Base-by-base conservation (phyloP, 2,113 vertebrate genomes). In the Daphoenositta chrysoptera region DNA sequence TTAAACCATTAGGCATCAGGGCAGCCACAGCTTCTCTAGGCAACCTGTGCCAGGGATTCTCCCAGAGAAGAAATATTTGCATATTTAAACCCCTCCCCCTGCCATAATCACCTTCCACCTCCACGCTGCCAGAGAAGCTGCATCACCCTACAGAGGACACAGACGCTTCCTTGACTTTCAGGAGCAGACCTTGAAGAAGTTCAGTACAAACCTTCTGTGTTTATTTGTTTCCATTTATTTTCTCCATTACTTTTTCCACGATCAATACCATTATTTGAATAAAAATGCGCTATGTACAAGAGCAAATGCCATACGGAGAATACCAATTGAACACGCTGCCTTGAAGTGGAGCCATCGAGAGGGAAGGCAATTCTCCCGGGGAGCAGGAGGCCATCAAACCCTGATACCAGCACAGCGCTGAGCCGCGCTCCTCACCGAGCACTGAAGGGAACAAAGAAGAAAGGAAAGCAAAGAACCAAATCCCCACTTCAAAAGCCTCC, bases 261-360 rank as follows among this genome's bases (percentile, higher is more conserved):
- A 96, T 96, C 94, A 15, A 94, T 95, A 95, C 31, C 54, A 4
- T 35, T 19, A 94, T 97, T 96, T 96, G 96, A 95, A 97, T 96
- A 91, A 96, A 96, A 94, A 93, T 31, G 73, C 95, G 20, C 84
- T 47, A 14, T 9, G 79, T 68, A 10, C 47, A 4, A 54, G 87
- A 93, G 86, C 84, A 10, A 64, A 58, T 5, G 64, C 56, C 76
- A 39, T 1, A 6, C 51, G 1, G 66, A 81, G 91, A 87, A 86
- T 85, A 78, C 77, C 88, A 92, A 93, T 73, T 22, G 82, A 54
- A 81, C 4, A 1, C 1, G 0, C 45, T 30, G 75, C 96, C 93
- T 93, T 86, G 92, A 96, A 96, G 96, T 37, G 57, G 37, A 87
- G 81, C 63, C 61, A 28, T 15, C 0, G 44, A 89, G 87, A 76